Evolutionary conservation across 2,797 vertebrate species (phyloP).

Genomic region (Chromobotia macracanthus): DNA sequence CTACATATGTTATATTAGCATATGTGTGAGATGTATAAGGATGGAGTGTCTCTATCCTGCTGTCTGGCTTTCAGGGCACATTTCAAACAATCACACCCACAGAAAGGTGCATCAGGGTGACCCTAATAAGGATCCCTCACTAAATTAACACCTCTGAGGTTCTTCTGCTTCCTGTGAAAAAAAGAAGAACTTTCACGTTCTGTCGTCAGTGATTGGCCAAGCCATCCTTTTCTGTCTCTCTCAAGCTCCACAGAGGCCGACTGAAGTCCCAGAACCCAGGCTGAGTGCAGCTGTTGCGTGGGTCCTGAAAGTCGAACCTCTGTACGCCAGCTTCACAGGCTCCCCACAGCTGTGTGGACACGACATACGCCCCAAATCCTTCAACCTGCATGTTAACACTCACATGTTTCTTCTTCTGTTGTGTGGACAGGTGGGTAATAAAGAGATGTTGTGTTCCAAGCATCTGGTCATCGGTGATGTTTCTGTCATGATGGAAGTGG

Average conservation of each 20-base stretch:
- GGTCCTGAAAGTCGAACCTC: conserved; percentile 30
- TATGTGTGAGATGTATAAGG: neutral
- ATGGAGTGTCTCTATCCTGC: neutral
- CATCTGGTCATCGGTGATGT: conserved; percentile 2
- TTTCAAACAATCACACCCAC: conserved; percentile 2
- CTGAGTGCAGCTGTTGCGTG: conserved; percentile 40
- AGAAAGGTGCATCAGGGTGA: conserved; percentile 1
- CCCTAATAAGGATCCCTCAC: conserved; percentile 23
- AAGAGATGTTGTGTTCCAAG: neutral
- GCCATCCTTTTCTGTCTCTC: conserved; percentile 24
- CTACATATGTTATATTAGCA: too few species aligned
- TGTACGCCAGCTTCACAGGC: conserved; percentile 1
- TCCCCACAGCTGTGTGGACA: neutral
- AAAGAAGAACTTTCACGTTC: neutral
- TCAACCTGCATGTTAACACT: conserved; percentile 13
- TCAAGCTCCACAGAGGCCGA: conserved; percentile 19
- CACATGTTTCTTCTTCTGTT: neutral
- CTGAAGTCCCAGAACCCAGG: conserved; percentile 26
- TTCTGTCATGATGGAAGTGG: neutral
- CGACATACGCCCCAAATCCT: conserved; percentile 22
- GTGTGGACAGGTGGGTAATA: conserved; percentile 21
- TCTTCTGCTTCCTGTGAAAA: neutral
- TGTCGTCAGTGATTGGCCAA: neutral
- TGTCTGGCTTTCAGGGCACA: conserved; percentile 10
- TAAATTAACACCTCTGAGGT: conserved; percentile 3